Evolutionary conservation across 2,113 vertebrate genomes (phyloP), one percentile per base, ranked within the genome.

Genomic region (Pungitius pungitius): DNA sequence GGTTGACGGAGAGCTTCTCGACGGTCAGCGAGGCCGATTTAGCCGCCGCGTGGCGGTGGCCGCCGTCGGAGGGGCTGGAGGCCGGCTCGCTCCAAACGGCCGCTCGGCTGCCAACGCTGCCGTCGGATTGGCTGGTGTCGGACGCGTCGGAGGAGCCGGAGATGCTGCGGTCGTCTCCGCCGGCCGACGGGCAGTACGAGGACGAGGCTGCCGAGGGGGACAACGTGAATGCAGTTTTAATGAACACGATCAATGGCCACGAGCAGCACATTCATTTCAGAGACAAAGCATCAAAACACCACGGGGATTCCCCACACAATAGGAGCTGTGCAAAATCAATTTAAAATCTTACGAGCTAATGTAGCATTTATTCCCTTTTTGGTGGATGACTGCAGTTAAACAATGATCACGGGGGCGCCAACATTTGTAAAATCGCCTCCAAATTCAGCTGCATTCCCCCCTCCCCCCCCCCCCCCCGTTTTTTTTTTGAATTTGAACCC

Each of bases 101-200:
- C 52, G 96, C 22, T 37, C 95, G 94, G 91, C 96, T 95, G 84
- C 96, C 86, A 6, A 95, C 75, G 2, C 96, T 96, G 88, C 95
- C 82, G 45, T 99, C 97, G 0, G 96, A 97, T 73, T 95, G 97
- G 88, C 97, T 97, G 86, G 95, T 94, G 80, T 98, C 97, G 0
- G 97, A 99, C 1, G 86, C 72, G 83, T 94, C 93, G 0, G 97
- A 99, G 0, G 97, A 97, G 54, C 97, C 95, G 1, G 97, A 99
- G 35, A 97, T 91, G 82, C 97, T 99, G 73, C 93, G 95, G 0
- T 98, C 95, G 45, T 97, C 97, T 89, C 87, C 51, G 13, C 88
- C 71, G 10, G 76, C 85, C 22, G 85, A 90, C 12, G 89, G 83
- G 45, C 86, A 75, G 67, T 88, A 93, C 9, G 87, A 83, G 26